Evolutionary conservation across 2,888 invertebrate genomes (phyloP).

Genomic region (Platycheirus albimanus): DNA sequence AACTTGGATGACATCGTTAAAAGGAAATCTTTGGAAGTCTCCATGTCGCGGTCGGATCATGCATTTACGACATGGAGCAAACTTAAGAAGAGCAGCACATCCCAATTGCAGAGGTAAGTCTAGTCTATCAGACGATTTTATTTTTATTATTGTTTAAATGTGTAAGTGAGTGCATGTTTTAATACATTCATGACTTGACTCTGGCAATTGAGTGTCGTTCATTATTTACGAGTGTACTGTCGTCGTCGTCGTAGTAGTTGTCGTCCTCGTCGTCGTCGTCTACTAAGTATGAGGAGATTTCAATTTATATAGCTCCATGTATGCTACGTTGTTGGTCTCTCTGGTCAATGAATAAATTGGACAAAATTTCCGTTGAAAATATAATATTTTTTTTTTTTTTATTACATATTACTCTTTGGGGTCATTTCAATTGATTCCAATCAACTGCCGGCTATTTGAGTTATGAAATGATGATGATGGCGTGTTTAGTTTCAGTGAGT

Average conservation of each 20-base stretch:
- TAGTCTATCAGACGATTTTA: not conserved
- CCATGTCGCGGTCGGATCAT: slow-evolving; percentile 94
- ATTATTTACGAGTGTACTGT: slow-evolving; percentile 17
- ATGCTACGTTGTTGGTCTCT: too few relatives aligned
- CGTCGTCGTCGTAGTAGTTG: slow-evolving; percentile 29
- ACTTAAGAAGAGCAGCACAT: slow-evolving; percentile 88
- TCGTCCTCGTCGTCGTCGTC: slow-evolving; percentile 35
- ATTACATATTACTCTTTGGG: slow-evolving; percentile 75
- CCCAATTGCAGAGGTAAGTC: slow-evolving; percentile 86
- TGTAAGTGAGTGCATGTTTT: not conserved
- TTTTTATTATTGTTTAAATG: not conserved
- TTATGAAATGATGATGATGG: slow-evolving; percentile 61
- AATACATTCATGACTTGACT: slow-evolving; percentile 4
- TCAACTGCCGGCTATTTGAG: slow-evolving; percentile 77
- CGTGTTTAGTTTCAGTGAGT: slow-evolving; percentile 47
- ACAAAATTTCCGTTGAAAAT: slow-evolving; percentile 70
- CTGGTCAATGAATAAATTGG: slow-evolving; percentile 66
- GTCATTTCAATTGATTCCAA: slow-evolving; percentile 82
- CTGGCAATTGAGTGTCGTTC: slow-evolving; percentile 42
- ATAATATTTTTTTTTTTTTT: slow-evolving; percentile 56
- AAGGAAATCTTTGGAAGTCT: slow-evolving; percentile 85
- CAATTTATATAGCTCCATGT: slow-evolving; percentile 33
- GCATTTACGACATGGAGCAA: slow-evolving; percentile 95
- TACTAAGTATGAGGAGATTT: slow-evolving; percentile 23
- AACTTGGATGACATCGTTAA: slow-evolving; percentile 82